Base-by-base conservation (phyloP, 2,888 invertebrate species). In the Thalpophila matura region DNA sequence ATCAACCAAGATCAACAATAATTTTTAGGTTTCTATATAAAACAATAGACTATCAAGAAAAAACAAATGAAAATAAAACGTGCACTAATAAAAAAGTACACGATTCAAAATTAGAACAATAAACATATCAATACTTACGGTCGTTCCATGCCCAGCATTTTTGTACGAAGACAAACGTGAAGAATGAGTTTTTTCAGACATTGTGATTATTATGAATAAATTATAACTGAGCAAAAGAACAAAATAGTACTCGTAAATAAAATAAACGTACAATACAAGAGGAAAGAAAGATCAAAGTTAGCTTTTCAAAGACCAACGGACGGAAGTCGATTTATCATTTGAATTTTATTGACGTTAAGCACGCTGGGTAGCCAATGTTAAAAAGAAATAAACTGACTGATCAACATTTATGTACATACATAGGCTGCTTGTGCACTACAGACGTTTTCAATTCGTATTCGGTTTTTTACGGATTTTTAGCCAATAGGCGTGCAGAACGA, bases 111-210 rank as follows among this genome's bases (percentile, higher is more conserved):
- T 47, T 24, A 7, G 33, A 63, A 72, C 20, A 24, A 26, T 24
- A 50, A 56, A 61, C 12, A 5, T 16, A 0, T 22, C 6, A 5
- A 14, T 26, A 87, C 92, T 95, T 95, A 98, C 98, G 86, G 97
- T 97, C 1, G 95, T 94, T 81, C 97, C 97, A 74, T 97, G 96
- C 18, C 97, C 97, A 85, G 96, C 96, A 89, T 97, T 97, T 91
- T 98, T 98, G 91, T 97, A 98, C 9, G 96, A 95, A 50, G 96
- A 94, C 75, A 97, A 93, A 80, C 98, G 96, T 42, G 95, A 93
- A 12, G 89, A 83, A 18, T 89, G 90, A 22, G 94, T 95, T 83
- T 95, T 95, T 72, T 97, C 97, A 76, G 96, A 95, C 97, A 97
- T 97, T 0, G 12, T 27, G 67, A 72, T 92, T 57, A 14, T 27